Conservation (phyloP, 2,888 invertebrate species). For the Cheilosia scutellata region DNA sequence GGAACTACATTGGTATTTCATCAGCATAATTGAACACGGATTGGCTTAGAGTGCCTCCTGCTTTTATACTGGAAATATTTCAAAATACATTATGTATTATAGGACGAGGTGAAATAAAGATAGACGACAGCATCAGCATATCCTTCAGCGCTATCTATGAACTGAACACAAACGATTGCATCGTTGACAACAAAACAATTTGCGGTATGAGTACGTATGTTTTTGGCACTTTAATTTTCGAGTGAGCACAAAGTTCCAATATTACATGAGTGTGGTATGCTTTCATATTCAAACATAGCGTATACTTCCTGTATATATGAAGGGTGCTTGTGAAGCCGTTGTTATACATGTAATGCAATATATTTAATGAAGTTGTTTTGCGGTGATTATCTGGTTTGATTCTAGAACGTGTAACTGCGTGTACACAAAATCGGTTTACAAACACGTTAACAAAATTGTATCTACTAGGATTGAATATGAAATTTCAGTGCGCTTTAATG, state of each 20-base stretch:
- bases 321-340: constrained; percentile 33
- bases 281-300: background rate
- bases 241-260: constrained; percentile 38
- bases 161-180: background rate
- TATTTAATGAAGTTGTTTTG: constrained; percentile 54
- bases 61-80: too few relatives aligned
- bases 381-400: constrained; percentile 40
- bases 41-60: too few relatives aligned
- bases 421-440: too few relatives aligned
- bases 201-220: constrained; percentile 17
- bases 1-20: too few relatives aligned
- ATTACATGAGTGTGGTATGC: constrained; percentile 37
- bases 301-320: constrained; percentile 2
- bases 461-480: too few relatives aligned
- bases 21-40: too few relatives aligned
- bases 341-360: constrained; percentile 37
- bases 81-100: too few relatives aligned
- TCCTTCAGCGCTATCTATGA: background rate
- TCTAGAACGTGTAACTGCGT: background rate
- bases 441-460: too few relatives aligned
- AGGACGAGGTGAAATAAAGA: too few relatives aligned
- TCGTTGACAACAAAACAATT: constrained; percentile 30
- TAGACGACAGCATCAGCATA: background rate
- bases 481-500: too few relatives aligned
- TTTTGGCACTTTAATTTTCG: constrained; percentile 39